Base-by-base conservation (phyloP, 92 coral and sea anemone genomes). In the Blastomussa wellsi region DNA sequence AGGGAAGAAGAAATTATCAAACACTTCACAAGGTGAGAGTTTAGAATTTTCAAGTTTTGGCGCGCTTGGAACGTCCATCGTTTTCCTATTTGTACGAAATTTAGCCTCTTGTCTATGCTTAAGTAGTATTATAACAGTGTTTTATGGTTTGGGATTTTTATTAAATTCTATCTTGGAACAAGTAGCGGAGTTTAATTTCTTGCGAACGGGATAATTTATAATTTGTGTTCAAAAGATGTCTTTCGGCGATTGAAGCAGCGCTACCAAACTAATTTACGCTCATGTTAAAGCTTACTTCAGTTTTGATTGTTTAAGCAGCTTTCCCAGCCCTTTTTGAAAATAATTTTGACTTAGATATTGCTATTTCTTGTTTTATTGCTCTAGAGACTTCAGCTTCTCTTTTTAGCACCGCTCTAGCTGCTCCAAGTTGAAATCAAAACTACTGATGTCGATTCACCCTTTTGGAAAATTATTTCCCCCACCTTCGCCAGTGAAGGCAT, bases 1-100 rank as follows among this genome's bases (percentile, higher is more conserved):
- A 85, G 98, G 76, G 98, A 97, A 47, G 98, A 95, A 69, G 94
- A 97, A 76, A 91, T 97, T 39, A 93, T 97, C 73, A 94, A 97
- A 53, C 95, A 97, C 82, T 97, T 97, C 73, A 88, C 95, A 9
- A 89, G 99, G 99, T 95, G 77, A 71, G 85, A 53, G 35, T 71
- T 19, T 7, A 71, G 31, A 57, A 38, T 11, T 62, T 39, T 57
- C 44, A 37, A 59, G 7, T 74, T 83, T 83, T 83, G 87, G 87
- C 79, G 87, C 74, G 79, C 62, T 70, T 36, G 31, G 14, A 47
- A 28, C 32, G 67, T 33, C 29, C 37, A 71, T 51, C 39, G 5
- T 26, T 26, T 72, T 72, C 64, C 22, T 6, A n/a, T 55, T 42
- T 81, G 64, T 41, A 32, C 16, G 32, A 42, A 41, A 26, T 53